Base-by-base conservation (phyloP, 2,888 invertebrate genomes). In the Gisinianus flammeolus region DNA sequence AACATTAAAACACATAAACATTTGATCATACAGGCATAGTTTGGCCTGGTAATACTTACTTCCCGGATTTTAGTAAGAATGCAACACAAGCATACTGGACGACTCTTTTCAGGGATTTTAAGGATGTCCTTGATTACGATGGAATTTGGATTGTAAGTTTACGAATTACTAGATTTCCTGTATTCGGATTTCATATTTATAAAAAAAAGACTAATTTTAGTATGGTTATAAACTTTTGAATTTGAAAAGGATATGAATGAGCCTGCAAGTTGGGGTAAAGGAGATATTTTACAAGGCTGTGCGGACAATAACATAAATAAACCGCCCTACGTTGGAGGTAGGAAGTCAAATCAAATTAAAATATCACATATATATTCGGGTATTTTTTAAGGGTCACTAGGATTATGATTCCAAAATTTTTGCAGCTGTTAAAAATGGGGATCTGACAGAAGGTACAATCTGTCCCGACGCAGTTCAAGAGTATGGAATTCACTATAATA, bases 41-140 rank as follows among this genome's bases (percentile, higher is more conserved):
- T 16, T 82, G 82, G 81, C 81, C 81, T 28, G 81, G 80, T 16
- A 10, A 64, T 1, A 79, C 79, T 0, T 92, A 92, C n/a, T 94
- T 91, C 90, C 94, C 94, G 0, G 95, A 95, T 87, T 94, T 93
- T 86, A 93, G 93, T 0, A 91, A 94, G 86, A 92, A 93, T 0
- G 90, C 90, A 69, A 90, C 92, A 0, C 89, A 90, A 0, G 88
- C 89, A 10, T 95, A 93, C 86, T 94, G 93, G 92, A 88, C 90
- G 16, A 88, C 90, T 76, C 92, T 93, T 91, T 88, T 94, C 86
- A 86, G 87, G 0, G 87, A 89, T 16, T 90, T 93, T 85, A 91
- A 93, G 84, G 86, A 90, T 22, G 85, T 87, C 77, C 87, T 94
- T 70, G 87, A 90, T 2, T 94, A 91, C 85, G 95, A 96, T 85